Percentiles rank a stretch among this genome's conserved stretches.
phyloP scores from a whole-genome alignment of 1,140 invertebrate species.

The Pachypeltis micranthus region DNA sequence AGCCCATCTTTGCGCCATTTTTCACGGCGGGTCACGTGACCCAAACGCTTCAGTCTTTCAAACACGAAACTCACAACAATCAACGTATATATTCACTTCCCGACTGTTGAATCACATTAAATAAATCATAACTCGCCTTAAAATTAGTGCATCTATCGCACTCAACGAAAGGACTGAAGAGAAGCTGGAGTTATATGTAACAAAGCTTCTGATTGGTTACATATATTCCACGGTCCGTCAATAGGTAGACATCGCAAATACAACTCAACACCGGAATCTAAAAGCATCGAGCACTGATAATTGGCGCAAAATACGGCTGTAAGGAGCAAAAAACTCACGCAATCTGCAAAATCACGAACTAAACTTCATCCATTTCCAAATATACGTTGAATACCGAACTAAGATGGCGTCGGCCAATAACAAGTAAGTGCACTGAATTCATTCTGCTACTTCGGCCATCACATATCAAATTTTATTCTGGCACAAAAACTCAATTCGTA shows the following conservation, averaged over 20 bases:
- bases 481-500: background rate
- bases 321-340: no score
- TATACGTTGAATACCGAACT: conserved; percentile 11
- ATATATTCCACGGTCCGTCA: conserved; percentile 19
- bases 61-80: no score
- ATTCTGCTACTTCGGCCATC: no score
- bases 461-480: background rate
- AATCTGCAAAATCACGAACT: no score
- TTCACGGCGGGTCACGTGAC: conserved; percentile 45
- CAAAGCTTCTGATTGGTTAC: conserved; percentile 22
- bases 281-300: no score
- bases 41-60: conserved; percentile 8
- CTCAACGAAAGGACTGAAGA: conserved; percentile 34
- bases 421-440: conserved; percentile 9
- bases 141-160: conserved; percentile 47
- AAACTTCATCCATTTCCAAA: background rate
- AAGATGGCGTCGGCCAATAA: conserved; percentile 22
- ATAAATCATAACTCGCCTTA: conserved; percentile 35
- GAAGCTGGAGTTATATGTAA: conserved; percentile 19
- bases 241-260: no score
- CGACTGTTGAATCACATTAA: conserved; percentile 17
- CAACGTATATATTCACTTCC: background rate
- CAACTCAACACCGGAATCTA: no score
- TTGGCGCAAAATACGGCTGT: no score
- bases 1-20: conserved; percentile 48